These are phyloP conservation scores for Nyctibius grandis DNA, from an alignment of 2,797 vertebrate genomes.

Conservation along the genomic window DNA sequence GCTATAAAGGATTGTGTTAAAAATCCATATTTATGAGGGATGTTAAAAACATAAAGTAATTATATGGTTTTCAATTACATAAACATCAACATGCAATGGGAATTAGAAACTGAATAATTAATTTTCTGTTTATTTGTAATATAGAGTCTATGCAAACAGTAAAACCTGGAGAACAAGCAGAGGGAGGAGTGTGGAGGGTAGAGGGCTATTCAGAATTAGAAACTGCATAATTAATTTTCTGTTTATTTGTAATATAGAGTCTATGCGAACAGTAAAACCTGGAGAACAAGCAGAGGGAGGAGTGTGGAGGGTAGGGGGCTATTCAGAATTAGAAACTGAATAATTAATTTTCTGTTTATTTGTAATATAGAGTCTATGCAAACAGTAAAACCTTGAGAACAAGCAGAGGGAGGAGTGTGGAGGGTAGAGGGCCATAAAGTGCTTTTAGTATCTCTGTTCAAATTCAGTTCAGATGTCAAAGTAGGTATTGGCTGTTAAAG, in stretches of 20 bases:
- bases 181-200: neutral
- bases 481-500: neutral
- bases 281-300: neutral
- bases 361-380: slow-evolving; percentile 10
- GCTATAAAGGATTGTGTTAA: slow-evolving; percentile 1
- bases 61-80: slow-evolving; percentile 54
- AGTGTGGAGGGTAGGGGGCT: too few species aligned
- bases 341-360: slow-evolving; percentile 58
- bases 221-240: slow-evolving; percentile 53
- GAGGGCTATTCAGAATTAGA: slow-evolving; percentile 9
- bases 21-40: slow-evolving; percentile 20
- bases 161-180: neutral
- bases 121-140: slow-evolving; percentile 52
- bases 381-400: slow-evolving; percentile 3
- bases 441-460: neutral
- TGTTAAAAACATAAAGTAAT: slow-evolving; percentile 47
- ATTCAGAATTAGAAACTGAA: slow-evolving; percentile 40
- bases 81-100: slow-evolving; percentile 41
- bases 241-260: slow-evolving; percentile 30
- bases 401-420: neutral
- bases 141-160: slow-evolving; percentile 11
- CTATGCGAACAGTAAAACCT: slow-evolving; percentile 29
- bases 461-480: neutral
- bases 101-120: slow-evolving; percentile 53
- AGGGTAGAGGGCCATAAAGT: neutral